Percentiles rank a stretch among this genome's conserved stretches.
Evolutionary conservation across 2,888 invertebrate genomes (phyloP).

Genomic region (Dryobotodes eremita): DNA sequence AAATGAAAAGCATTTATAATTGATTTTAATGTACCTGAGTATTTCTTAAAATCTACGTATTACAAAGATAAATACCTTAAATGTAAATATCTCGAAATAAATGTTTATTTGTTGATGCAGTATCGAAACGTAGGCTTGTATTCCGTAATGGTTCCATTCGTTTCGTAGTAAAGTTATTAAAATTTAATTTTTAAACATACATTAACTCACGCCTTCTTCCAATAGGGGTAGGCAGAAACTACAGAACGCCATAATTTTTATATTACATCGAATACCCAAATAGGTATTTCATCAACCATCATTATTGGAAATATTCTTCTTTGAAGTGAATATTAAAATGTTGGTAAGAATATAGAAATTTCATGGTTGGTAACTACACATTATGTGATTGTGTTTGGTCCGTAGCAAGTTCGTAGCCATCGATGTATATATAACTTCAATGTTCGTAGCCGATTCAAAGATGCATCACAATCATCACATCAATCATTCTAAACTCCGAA

Average conservation of each 20-base stretch:
- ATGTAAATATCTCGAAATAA: neutral
- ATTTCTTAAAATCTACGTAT: neutral
- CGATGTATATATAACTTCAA: neutral
- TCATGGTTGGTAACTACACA: neutral
- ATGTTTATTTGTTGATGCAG: slow-evolving; percentile 8
- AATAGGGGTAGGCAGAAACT: too few relatives aligned
- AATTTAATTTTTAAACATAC: too few relatives aligned
- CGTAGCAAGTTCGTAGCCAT: neutral
- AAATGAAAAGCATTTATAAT: neutral
- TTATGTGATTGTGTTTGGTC: neutral
- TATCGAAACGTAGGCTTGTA: slow-evolving; percentile 32
- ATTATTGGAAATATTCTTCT: neutral
- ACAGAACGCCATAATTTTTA: neutral
- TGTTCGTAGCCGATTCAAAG: too few relatives aligned
- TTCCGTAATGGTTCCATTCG: slow-evolving; percentile 24
- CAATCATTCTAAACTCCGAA: slow-evolving; percentile 16
- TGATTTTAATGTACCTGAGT: neutral
- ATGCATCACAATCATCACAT: neutral
- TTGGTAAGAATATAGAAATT: too few relatives aligned
- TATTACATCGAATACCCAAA: neutral
- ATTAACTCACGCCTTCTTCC: too few relatives aligned
- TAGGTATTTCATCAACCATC: neutral
- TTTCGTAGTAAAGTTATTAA: neutral
- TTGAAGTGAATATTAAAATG: neutral
- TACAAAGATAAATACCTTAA: neutral